Percentiles rank a stretch among this genome's conserved stretches.
phyloP scores from a whole-genome alignment of 2,113 vertebrate species.

The Cairina moschata region DNA sequence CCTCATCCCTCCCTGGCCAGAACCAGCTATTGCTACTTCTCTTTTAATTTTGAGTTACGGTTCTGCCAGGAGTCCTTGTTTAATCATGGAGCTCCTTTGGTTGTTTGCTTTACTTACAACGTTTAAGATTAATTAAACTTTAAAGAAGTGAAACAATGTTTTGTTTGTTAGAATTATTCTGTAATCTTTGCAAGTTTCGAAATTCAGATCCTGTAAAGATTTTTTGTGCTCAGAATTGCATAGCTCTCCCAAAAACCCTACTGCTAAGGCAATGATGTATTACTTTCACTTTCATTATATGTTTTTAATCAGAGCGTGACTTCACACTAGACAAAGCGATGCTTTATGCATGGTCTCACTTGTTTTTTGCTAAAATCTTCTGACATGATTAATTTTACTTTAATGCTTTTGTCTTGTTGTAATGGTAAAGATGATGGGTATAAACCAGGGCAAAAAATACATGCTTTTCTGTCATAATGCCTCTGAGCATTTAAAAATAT shows the following conservation, averaged over 20 bases:
- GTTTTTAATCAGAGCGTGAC: conserved; percentile 99
- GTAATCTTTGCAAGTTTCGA: conserved; percentile 63
- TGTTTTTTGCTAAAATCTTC: conserved; percentile 95
- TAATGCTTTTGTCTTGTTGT: conserved; percentile 91
- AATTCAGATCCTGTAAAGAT: conserved; percentile 62
- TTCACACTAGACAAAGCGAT: conserved; percentile 92
- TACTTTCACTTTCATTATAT: conserved; percentile 98
- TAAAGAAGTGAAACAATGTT: conserved; percentile 32
- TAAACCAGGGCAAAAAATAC: conserved; percentile 80
- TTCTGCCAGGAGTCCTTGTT: conserved; percentile 30
- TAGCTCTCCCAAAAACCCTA: conserved; percentile 79
- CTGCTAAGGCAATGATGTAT: conserved; percentile 98
- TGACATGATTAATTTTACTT: conserved; percentile 96
- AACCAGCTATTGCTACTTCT: background rate
- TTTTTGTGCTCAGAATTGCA: conserved; percentile 75
- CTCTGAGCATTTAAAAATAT: conserved; percentile 81
- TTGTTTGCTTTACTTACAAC: background rate
- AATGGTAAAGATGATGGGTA: conserved; percentile 85
- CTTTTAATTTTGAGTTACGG: conserved; percentile 39
- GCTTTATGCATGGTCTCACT: conserved; percentile 93
- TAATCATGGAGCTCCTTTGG: conserved; percentile 33
- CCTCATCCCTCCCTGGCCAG: background rate
- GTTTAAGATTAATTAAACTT: conserved; percentile 58
- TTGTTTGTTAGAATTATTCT: conserved; percentile 63
- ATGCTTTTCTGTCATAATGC: conserved; percentile 79